Evolutionary conservation across 2,888 invertebrate species (phyloP).

Genomic region (Syritta pipiens): DNA sequence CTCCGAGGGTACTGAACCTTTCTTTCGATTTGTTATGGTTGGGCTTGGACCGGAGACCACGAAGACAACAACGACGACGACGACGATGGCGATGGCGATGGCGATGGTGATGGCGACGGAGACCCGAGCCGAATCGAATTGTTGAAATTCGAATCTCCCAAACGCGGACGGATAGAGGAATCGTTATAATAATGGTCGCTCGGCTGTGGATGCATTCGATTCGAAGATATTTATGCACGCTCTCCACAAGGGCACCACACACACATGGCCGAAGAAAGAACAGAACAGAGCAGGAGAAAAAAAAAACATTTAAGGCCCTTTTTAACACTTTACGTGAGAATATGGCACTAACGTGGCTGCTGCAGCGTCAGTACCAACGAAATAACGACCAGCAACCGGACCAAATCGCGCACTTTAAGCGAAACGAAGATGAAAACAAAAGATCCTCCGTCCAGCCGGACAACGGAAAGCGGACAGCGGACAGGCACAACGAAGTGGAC

Average conservation of each 20-base stretch:
- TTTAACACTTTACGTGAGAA: constrained; percentile 70
- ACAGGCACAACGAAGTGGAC: constrained; percentile 14
- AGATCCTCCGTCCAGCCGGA: constrained; percentile 32
- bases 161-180: constrained; percentile 30
- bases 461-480: background rate
- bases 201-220: constrained; percentile 43
- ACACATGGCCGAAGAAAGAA: background rate
- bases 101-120: constrained; percentile 12
- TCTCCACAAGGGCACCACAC: constrained; percentile 42
- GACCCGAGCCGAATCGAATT: constrained; percentile 56
- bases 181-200: constrained; percentile 58
- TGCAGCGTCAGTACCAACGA: constrained; percentile 44
- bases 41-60: no score
- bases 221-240: constrained; percentile 42
- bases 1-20: constrained; percentile 56
- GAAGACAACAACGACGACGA: constrained; percentile 20
- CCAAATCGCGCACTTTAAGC: constrained; percentile 44
- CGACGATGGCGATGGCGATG: no score
- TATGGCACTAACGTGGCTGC: constrained; percentile 66
- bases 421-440: constrained; percentile 48
- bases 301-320: constrained; percentile 59
- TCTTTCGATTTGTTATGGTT: constrained; percentile 60
- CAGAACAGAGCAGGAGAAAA: background rate
- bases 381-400: background rate
- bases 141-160: constrained; percentile 58